Percentiles rank a stretch among this genome's conserved stretches.
Evolutionary conservation across 2,797 vertebrate species (phyloP).

Genomic region (Tauraco hartlaubi): DNA sequence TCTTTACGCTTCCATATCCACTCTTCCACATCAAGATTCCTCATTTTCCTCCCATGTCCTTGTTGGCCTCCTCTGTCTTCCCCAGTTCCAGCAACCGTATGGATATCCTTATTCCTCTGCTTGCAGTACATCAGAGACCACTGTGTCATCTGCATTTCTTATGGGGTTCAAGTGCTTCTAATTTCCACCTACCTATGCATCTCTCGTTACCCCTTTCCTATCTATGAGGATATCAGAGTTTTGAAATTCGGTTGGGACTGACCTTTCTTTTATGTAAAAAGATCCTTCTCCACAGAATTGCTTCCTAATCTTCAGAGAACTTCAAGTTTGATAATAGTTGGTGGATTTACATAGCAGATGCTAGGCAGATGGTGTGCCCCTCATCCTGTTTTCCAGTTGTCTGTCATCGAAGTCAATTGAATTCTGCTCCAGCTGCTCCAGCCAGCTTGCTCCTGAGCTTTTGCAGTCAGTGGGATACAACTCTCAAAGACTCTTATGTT

Average conservation of each 20-base stretch:
- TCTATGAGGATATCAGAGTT: neutral
- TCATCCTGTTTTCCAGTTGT: neutral
- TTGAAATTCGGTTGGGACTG: neutral
- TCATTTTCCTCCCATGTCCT: neutral
- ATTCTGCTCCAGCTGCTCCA: neutral
- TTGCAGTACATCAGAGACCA: neutral
- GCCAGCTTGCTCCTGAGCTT: neutral
- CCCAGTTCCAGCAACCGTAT: neutral
- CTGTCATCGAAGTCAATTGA: neutral
- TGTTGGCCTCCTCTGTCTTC: neutral
- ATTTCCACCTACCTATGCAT: neutral
- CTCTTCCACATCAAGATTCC: neutral
- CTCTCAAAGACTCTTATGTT: neutral
- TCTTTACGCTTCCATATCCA: neutral
- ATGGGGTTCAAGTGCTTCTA: neutral
- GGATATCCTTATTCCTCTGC: neutral
- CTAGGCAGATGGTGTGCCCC: neutral
- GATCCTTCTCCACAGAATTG: neutral
- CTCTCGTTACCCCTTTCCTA: neutral
- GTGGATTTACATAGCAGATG: neutral
- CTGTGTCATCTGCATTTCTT: neutral
- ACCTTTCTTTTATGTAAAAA: neutral
- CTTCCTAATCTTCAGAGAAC: neutral
- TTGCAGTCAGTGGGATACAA: neutral
- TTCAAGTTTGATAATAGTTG: neutral